Evolutionary conservation across 2,797 vertebrate genomes (phyloP).

Genomic region (Sebastes itinus): DNA sequence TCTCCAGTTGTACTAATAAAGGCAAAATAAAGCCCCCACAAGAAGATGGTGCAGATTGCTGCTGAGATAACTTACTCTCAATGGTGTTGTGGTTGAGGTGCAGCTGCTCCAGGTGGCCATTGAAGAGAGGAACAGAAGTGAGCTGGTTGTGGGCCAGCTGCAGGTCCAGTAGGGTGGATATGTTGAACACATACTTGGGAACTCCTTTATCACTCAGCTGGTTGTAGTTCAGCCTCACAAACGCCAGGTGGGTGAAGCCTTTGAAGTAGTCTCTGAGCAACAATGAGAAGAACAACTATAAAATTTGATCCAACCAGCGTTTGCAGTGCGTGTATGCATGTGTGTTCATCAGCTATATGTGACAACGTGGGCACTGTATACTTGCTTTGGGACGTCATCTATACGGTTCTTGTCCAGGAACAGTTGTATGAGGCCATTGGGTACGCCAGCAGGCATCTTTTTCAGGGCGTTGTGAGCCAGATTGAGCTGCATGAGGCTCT

Average conservation of each 20-base stretch:
- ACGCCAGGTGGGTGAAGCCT: constrained; percentile 88
- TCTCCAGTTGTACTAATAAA: no score
- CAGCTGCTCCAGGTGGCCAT: constrained; percentile 90
- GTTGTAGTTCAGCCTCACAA: constrained; percentile 95
- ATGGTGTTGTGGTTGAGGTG: constrained; percentile 97
- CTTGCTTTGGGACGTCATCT: constrained; percentile 87
- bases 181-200: constrained; percentile 91
- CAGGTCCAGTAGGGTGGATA: constrained; percentile 92
- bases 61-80: constrained; percentile 85
- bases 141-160: constrained; percentile 96
- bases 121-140: constrained; percentile 88
- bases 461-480: constrained; percentile 91
- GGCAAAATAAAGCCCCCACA: no score
- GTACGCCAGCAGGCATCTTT: constrained; percentile 93
- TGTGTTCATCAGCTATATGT: background rate
- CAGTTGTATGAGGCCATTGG: constrained; percentile 88
- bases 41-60: background rate
- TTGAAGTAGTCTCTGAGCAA: constrained; percentile 87
- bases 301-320: background rate
- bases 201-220: constrained; percentile 92
- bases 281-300: background rate
- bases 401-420: constrained; percentile 96
- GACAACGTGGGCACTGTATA: constrained; percentile 14
- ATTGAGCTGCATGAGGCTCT: constrained; percentile 94
- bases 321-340: background rate